Percentiles rank a stretch among this genome's conserved stretches.
phyloP scores from a whole-genome alignment of 2,888 invertebrate species.

The Oegoconia quadripuncta region DNA sequence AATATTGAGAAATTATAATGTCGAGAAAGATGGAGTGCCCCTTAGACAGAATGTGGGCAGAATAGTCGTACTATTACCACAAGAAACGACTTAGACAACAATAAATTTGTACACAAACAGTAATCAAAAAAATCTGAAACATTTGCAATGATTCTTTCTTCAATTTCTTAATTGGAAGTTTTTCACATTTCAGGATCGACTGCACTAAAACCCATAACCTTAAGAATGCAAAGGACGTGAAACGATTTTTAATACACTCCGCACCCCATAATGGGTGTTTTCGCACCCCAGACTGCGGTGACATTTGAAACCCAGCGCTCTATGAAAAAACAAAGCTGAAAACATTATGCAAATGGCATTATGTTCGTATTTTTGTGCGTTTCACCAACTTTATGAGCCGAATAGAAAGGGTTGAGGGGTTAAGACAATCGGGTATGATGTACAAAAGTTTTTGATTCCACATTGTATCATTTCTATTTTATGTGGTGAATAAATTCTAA shows the following conservation, averaged over 20 bases:
- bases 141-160: constrained; percentile 1
- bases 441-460: constrained; percentile 58
- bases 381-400: constrained; percentile 74
- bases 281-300: constrained; percentile 73
- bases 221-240: constrained; percentile 69
- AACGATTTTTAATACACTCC: constrained; percentile 74
- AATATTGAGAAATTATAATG: too few relatives aligned
- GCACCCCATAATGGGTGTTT: constrained; percentile 72
- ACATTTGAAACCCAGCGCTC: constrained; percentile 73
- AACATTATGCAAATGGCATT: constrained; percentile 79
- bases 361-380: constrained; percentile 75
- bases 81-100: too few relatives aligned
- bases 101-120: too few relatives aligned
- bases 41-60: too few relatives aligned
- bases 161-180: constrained; percentile 12
- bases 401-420: constrained; percentile 70
- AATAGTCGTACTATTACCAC: too few relatives aligned
- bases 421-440: constrained; percentile 59
- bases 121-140: too few relatives aligned
- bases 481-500: constrained; percentile 38
- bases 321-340: constrained; percentile 75
- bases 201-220: constrained; percentile 62
- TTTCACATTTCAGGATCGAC: constrained; percentile 24
- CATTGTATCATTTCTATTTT: constrained; percentile 45
- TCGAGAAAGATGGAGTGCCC: too few relatives aligned